Percentiles rank a stretch among this genome's conserved stretches.
These are phyloP conservation scores for Macrosiphum euphorbiae DNA, from an alignment of 2,888 invertebrate genomes.

Conservation along the genomic window DNA sequence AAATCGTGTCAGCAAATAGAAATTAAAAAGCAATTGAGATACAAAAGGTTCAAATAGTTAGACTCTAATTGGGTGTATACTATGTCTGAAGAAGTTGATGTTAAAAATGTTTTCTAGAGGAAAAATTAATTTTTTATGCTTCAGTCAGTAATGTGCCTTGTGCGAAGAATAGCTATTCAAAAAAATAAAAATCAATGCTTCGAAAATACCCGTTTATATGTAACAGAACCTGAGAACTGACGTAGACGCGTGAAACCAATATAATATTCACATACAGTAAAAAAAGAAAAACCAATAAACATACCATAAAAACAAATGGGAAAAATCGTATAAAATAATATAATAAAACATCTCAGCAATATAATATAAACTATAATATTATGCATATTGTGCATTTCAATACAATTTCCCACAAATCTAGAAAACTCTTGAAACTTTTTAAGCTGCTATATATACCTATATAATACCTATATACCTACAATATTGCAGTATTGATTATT, in stretches of 20 bases:
- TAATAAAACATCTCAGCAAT: background rate
- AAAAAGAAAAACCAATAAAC: background rate
- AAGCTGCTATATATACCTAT: background rate
- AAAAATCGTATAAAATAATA: background rate
- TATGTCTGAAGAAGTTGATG: no score
- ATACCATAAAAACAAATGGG: background rate
- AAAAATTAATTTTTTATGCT: background rate
- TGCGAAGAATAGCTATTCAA: background rate
- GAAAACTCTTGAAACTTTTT: background rate
- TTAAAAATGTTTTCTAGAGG: no score
- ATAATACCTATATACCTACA: no score
- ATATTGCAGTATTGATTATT: background rate
- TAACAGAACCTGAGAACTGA: background rate
- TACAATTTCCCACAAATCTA: background rate
- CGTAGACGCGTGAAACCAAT: background rate
- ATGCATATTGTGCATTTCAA: background rate
- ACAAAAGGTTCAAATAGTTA: no score
- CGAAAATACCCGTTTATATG: background rate
- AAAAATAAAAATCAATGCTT: background rate
- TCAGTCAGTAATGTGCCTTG: background rate
- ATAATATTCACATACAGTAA: background rate
- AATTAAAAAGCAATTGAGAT: no score
- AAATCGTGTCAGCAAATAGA: no score
- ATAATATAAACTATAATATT: background rate
- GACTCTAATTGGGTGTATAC: no score